Percentiles rank a stretch among this genome's conserved stretches.
These are phyloP conservation scores for Aphis gossypii DNA, from an alignment of 1,140 invertebrate genomes.

Conservation along the genomic window DNA sequence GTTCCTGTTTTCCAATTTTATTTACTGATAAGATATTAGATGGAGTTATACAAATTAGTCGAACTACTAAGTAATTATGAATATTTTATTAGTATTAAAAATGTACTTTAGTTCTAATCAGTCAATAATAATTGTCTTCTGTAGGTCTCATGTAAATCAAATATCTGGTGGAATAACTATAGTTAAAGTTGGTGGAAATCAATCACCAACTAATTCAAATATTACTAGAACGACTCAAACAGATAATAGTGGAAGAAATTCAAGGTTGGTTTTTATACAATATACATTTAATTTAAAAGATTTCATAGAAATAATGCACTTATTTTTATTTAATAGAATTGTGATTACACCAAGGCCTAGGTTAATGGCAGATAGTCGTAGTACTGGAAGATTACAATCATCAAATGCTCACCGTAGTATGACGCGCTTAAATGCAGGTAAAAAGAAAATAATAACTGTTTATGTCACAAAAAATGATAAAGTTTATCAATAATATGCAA, in stretches of 20 bases:
- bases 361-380: slow-evolving; percentile 70
- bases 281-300: neutral
- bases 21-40: slow-evolving; percentile 79
- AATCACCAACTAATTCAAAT: slow-evolving; percentile 43
- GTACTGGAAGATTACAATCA: slow-evolving; percentile 74
- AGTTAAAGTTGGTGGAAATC: slow-evolving; percentile 73
- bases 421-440: slow-evolving; percentile 74
- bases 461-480: too few relatives aligned
- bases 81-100: neutral
- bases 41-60: slow-evolving; percentile 73
- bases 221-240: slow-evolving; percentile 53
- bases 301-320: neutral
- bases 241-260: slow-evolving; percentile 44
- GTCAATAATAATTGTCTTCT: slow-evolving; percentile 32
- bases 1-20: slow-evolving; percentile 77
- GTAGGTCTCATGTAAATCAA: slow-evolving; percentile 69
- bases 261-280: slow-evolving; percentile 9
- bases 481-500: too few relatives aligned
- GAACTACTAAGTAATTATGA: slow-evolving; percentile 61
- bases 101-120: neutral
- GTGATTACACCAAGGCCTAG: slow-evolving; percentile 61
- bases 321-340: slow-evolving; percentile 59
- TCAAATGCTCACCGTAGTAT: slow-evolving; percentile 75
- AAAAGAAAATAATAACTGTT: neutral
- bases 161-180: slow-evolving; percentile 77